phyloP scores from a whole-genome alignment of 2,797 vertebrate species.

The Helarctos malayanus region DNA sequence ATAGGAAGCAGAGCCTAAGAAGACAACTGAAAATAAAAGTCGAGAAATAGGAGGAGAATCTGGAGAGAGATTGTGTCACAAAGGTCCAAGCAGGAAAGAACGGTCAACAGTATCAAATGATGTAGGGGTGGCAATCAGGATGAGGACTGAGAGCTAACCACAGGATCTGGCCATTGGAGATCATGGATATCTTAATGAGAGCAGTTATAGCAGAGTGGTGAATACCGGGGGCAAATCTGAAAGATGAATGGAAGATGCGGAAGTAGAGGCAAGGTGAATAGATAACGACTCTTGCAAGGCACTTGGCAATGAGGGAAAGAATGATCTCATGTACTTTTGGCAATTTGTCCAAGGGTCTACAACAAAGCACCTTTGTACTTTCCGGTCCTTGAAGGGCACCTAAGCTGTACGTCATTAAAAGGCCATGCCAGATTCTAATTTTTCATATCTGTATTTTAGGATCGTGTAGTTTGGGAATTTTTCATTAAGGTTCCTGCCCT shows the following conservation, averaged over 20 bases:
- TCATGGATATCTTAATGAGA: constrained; percentile 24
- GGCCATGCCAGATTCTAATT: constrained; percentile 4
- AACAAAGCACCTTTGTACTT: constrained; percentile 36
- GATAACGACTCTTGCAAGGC: constrained; percentile 37
- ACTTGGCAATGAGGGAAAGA: constrained; percentile 58
- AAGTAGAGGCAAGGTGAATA: constrained; percentile 30
- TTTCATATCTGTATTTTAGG: constrained; percentile 47
- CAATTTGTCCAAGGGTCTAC: constrained; percentile 42
- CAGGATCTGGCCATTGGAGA: neutral
- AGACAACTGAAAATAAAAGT: constrained; percentile 54
- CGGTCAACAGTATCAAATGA: neutral
- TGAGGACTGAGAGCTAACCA: neutral
- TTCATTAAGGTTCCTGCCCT: constrained; percentile 30
- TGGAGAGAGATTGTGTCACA: neutral
- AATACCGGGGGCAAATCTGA: constrained; percentile 36
- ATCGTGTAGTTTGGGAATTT: constrained; percentile 34
- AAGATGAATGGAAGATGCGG: constrained; percentile 37
- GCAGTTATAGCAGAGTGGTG: constrained; percentile 21
- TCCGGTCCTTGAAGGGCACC: neutral
- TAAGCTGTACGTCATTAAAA: neutral
- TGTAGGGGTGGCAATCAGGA: neutral
- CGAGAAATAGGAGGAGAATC: constrained; percentile 15
- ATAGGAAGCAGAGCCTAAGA: constrained; percentile 20
- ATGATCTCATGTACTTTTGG: constrained; percentile 22
- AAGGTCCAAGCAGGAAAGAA: neutral